Conservation (phyloP, 2,888 invertebrate species). For the Troglohyphantes excavatus region DNA sequence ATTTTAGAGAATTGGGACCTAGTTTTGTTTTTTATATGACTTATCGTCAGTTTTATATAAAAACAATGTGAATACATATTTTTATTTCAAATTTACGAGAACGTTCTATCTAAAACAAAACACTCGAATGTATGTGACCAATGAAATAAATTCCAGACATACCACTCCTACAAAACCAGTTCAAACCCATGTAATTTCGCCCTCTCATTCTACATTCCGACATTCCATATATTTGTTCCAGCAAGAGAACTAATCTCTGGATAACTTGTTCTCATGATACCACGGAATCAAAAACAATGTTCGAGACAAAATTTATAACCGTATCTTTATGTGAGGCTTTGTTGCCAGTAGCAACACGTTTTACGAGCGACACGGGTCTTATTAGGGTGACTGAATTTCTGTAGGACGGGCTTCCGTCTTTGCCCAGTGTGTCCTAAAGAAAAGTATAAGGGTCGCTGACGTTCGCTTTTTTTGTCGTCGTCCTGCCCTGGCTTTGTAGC, state of each 20-base stretch:
- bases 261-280: constrained; percentile 49
- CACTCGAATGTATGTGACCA: too few species aligned
- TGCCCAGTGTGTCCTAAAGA: constrained; percentile 19
- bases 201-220: background rate
- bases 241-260: constrained; percentile 21
- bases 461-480: constrained; percentile 19
- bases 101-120: too few species aligned
- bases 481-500: constrained; percentile 28
- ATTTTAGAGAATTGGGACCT: too few species aligned
- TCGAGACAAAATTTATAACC: constrained; percentile 57
- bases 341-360: constrained; percentile 74
- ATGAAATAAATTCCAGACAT: background rate
- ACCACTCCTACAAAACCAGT: background rate
- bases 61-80: too few species aligned
- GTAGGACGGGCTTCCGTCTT: constrained; percentile 53
- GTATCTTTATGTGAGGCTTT: constrained; percentile 63
- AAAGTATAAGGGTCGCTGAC: constrained; percentile 41
- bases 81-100: too few species aligned
- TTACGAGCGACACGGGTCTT: constrained; percentile 67
- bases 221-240: background rate
- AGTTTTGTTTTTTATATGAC: too few species aligned
- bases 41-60: too few species aligned
- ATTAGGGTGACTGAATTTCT: constrained; percentile 71
- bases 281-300: constrained; percentile 44
- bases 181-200: background rate